Conservation (phyloP, 2,113 vertebrate species). For the Perca schrenkii region DNA sequence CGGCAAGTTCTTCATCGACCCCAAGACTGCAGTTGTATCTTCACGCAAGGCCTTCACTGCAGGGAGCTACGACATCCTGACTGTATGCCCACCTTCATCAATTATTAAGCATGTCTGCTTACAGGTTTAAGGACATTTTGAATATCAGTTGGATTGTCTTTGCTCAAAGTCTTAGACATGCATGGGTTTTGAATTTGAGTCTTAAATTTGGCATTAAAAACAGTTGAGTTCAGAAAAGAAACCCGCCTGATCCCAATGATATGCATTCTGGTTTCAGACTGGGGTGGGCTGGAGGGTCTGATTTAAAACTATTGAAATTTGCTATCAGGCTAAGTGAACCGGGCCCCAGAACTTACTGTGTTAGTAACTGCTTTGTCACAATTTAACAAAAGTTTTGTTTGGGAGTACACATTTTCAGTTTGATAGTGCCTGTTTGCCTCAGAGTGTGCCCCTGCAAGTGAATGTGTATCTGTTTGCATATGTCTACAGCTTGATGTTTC, state of each 20-base stretch:
- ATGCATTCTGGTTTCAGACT: background rate
- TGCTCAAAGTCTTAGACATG: background rate
- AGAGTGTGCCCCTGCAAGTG: too few species aligned
- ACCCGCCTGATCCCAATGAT: background rate
- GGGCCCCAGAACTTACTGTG: background rate
- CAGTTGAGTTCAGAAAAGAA: background rate
- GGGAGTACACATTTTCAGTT: background rate
- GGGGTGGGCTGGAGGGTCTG: background rate
- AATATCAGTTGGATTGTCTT: background rate
- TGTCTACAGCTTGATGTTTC: background rate
- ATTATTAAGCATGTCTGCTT: background rate
- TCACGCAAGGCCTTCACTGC: constrained; percentile 95
- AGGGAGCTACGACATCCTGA: constrained; percentile 95
- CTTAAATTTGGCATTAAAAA: background rate
- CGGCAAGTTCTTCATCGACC: constrained; percentile 96
- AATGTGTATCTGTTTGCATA: background rate
- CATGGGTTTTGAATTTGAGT: background rate
- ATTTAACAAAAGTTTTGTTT: background rate
- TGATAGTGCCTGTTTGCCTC: too few species aligned
- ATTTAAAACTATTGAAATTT: background rate
- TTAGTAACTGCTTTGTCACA: background rate
- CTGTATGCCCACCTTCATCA: constrained; percentile 83
- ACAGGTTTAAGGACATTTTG: background rate
- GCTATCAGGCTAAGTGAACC: too few species aligned
- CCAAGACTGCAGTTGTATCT: constrained; percentile 95